Base-by-base conservation (phyloP, 2,113 vertebrate genomes). In the Mustelus asterias region DNA sequence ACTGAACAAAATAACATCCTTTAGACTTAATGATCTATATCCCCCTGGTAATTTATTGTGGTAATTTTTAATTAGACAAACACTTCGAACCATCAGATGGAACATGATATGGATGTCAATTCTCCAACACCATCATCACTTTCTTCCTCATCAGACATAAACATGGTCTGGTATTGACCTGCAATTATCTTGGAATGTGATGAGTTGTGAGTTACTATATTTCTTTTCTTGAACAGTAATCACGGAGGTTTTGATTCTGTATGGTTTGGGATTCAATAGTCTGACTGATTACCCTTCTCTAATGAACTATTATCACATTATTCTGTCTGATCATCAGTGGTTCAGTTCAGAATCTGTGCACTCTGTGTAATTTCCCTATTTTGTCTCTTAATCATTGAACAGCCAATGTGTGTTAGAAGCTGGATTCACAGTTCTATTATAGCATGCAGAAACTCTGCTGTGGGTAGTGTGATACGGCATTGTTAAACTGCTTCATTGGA, bases 251-350 rank as follows among this genome's bases (percentile, higher is more conserved):
- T 92, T 63, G 60, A 65, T 93, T 93, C 89, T 93, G 89, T 16
- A 22, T 65, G 18, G 89, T 65, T 65, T 93, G 89, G 58, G 89
- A 65, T 93, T 65, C 89, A 93, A 37, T 37, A 93, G 89, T 63
- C 58, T 65, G 60, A 63, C 60, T 93, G 89, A 93, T 93, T 93
- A n/a, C 60, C 89, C 60, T 93, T 63, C 14, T 93, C 37, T 93
- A 33, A 65, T 37, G 60, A 65, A 93, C 89, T 65, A 93, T 33
- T 93, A 65, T 65, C 89, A 37, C 60, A 65, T 65, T 65, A 65
- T 93, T 37, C 60, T 93, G 89, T 93, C 89, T 93, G 60, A 93
- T 67, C 33, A 93, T 93, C 89, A 93, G 60, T 33, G 14, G 58
- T 63, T 93, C 58, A 93, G 60, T 93, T n/a, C 89, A 65, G 58